Evolutionary conservation across 2,113 vertebrate species (phyloP).

Genomic region (Corydoras sp.): DNA sequence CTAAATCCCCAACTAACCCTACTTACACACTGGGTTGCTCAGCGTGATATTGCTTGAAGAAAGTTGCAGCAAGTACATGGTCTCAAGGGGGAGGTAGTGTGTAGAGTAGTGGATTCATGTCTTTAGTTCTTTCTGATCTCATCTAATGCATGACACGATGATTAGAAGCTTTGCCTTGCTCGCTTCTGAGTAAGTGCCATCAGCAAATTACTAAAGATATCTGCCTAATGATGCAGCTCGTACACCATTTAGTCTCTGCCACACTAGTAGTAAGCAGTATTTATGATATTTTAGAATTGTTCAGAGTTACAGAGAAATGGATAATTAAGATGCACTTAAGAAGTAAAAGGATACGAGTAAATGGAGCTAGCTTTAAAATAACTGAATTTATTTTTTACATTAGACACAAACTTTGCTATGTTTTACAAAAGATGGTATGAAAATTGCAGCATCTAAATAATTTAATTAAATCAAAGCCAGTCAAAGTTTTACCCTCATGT

Average conservation of each 20-base stretch:
- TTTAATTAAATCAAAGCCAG: too few species aligned
- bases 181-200: conserved; percentile 27
- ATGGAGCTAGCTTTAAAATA: too few species aligned
- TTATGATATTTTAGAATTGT: conserved; percentile 32
- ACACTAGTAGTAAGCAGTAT: neutral
- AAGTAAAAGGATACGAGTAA: too few species aligned
- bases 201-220: conserved; percentile 10
- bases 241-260: conserved; percentile 23
- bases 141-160: neutral
- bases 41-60: neutral
- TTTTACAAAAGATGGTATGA: too few species aligned
- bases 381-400: too few species aligned
- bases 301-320: conserved; percentile 5
- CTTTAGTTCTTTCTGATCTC: neutral
- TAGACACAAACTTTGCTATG: too few species aligned
- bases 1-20: conserved; percentile 28
- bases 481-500: too few species aligned
- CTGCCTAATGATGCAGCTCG: conserved; percentile 32
- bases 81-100: neutral
- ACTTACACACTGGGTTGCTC: conserved; percentile 3
- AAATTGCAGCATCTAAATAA: too few species aligned
- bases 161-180: conserved; percentile 28
- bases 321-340: conserved; percentile 21
- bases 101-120: neutral
- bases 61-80: neutral